Evolutionary conservation across 37 sponge, comb jelly and placozoan genomes (phyloP), one percentile per base, ranked within the genome.

Genomic region (Agelas oroides): DNA sequence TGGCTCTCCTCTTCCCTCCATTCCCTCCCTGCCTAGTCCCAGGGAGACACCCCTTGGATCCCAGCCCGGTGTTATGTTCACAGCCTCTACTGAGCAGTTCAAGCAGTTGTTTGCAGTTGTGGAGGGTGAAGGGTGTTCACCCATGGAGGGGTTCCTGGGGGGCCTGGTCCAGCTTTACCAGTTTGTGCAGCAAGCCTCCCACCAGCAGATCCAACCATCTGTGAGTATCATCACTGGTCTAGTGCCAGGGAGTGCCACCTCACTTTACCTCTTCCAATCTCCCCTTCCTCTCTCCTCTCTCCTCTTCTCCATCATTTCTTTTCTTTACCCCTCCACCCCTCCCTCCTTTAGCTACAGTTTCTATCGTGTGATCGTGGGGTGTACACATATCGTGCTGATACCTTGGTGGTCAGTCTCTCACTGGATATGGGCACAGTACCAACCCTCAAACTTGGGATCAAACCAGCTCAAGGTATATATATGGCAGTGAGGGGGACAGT

Each of bases 1-100:
- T 8, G 61, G 68, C 53, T 90, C 90, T 54, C 85, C 86, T 57
- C 66, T 86, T 27, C 86, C 91, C n/a, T 86, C 91, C 30, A 78
- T 90, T 25, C 91, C 86, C 30, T 81, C 86, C n/a, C 75, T 85
- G 25, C 64, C 82, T 53, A 76, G 60, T 74, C 81, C 81, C 19
- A 38, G 52, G 21, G 28, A 13, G 46, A 52, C 28, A 21, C 31
- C 30, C 34, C 15, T 77, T 62, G 37, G 53, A 32, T 24, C 65
- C 52, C 53, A 38, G 40, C 59, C 68, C 19, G 75, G 79, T 18
- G 79, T 80, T 69, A 71, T 65, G 6, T 66, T 79, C 54, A 5
- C 35, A 28, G 27, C 80, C 54, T 65, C 75, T 12, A 53, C 34
- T 21, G 74, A 84, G 59, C 74, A 84, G 59, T 73, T 84, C 35